phyloP scores from a whole-genome alignment of 2,888 invertebrate genomes.

The Cheilosia soror region DNA sequence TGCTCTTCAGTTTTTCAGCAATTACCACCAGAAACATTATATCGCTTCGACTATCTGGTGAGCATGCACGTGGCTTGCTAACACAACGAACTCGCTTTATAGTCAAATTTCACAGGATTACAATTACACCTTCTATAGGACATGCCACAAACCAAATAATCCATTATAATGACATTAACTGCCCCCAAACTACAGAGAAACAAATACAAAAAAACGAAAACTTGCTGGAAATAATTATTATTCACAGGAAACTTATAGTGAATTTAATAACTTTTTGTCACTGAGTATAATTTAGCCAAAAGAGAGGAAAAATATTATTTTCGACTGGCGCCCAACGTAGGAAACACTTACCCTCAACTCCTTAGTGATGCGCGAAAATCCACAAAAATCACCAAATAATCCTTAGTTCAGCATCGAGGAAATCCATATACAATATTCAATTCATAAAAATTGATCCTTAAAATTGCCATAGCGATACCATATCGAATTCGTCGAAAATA shows the following conservation, averaged over 20 bases:
- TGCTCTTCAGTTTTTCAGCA: neutral
- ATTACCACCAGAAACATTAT: neutral
- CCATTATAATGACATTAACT: conserved; percentile 47
- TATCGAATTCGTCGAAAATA: neutral
- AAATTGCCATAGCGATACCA: conserved; percentile 21
- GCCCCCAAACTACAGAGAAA: neutral
- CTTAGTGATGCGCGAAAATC: conserved; percentile 34
- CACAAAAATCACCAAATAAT: conserved; percentile 55
- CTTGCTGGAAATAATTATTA: conserved; percentile 40
- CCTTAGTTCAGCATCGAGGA: conserved; percentile 36
- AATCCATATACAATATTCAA: conserved; percentile 41
- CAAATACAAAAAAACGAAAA: neutral
- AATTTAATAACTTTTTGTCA: conserved; percentile 34
- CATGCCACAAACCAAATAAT: neutral
- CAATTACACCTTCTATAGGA: neutral
- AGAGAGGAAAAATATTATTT: conserved; percentile 25
- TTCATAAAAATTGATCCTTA: conserved; percentile 57
- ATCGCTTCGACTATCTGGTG: conserved; percentile 13
- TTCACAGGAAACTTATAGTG: conserved; percentile 25
- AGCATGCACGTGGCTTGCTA: conserved; percentile 19
- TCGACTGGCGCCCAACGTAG: conserved; percentile 10
- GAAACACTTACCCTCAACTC: conserved; percentile 54
- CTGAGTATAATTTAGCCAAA: conserved; percentile 28
- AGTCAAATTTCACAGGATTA: conserved; percentile 14
- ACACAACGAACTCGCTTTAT: conserved; percentile 36